Evolutionary conservation across 2,888 invertebrate species (phyloP).

Genomic region (Hydriomena furcata): DNA sequence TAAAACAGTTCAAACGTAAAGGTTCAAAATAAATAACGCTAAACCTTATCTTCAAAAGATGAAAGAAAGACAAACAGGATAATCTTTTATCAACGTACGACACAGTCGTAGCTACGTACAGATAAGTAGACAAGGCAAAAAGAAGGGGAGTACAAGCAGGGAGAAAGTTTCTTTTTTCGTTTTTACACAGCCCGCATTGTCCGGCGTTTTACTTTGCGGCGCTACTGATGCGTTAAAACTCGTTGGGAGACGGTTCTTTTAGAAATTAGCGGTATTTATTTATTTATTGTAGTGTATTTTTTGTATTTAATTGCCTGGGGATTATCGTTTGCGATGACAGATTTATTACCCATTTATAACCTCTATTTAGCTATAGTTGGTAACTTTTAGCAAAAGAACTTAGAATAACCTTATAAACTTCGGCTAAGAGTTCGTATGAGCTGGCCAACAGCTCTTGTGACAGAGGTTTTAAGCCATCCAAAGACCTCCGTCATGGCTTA

Average conservation of each 20-base stretch:
- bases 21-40: constrained; percentile 4
- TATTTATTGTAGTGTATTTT: background rate
- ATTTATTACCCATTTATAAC: no score
- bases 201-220: constrained; percentile 29
- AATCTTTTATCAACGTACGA: constrained; percentile 20
- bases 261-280: constrained; percentile 18
- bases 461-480: no score
- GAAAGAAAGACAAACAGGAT: constrained; percentile 18
- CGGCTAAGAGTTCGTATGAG: no score
- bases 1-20: background rate
- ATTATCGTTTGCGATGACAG: no score
- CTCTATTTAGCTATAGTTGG: no score
- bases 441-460: no score
- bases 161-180: constrained; percentile 31
- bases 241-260: constrained; percentile 13
- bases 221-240: constrained; percentile 29
- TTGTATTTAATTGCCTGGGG: background rate
- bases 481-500: no score
- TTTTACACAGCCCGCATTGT: constrained; percentile 33
- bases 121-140: constrained; percentile 29
- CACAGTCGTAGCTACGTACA: constrained; percentile 7
- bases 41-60: constrained; percentile 15
- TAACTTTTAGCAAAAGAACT: no score
- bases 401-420: no score
- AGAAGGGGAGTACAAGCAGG: constrained; percentile 21